Percentiles rank a stretch among this genome's conserved stretches.
These are phyloP conservation scores for Ardeotis arabs DNA, from an alignment of 2,113 vertebrate genomes.

Conservation along the genomic window DNA sequence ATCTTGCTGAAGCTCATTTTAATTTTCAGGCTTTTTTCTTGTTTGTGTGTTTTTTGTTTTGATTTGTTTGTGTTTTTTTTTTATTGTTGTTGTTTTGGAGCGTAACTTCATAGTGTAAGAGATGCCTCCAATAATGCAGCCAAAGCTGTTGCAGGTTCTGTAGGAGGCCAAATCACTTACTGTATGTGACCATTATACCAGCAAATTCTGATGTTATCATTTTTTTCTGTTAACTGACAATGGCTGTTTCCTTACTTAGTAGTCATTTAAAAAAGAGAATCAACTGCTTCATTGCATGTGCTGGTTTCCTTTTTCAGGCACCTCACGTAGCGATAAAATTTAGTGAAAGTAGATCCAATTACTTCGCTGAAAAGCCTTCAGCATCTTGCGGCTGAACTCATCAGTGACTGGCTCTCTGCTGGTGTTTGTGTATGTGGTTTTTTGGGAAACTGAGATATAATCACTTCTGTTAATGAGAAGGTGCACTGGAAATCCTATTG, in stretches of 20 bases:
- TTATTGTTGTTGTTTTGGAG: neutral
- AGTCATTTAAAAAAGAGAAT: neutral
- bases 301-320: neutral
- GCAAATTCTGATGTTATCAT: neutral
- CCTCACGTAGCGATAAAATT: neutral
- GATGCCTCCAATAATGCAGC: neutral
- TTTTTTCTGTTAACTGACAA: neutral
- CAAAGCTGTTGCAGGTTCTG: neutral
- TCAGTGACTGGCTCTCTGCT: rapidly evolving
- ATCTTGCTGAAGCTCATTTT: neutral
- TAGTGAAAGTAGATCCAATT: neutral
- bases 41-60: neutral
- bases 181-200: neutral
- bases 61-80: neutral
- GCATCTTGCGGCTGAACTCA: neutral
- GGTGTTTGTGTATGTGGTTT: neutral
- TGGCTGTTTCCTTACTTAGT: neutral
- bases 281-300: neutral
- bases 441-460: neutral
- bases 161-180: neutral
- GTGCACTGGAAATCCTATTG: neutral
- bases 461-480: neutral
- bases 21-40: neutral
- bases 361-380: neutral
- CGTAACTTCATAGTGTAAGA: neutral